A percentile compares a stretch with the other conserved stretches of the same genome.
Conservation (phyloP, 1,140 invertebrate genomes). For the Leucophenga varia region DNA sequence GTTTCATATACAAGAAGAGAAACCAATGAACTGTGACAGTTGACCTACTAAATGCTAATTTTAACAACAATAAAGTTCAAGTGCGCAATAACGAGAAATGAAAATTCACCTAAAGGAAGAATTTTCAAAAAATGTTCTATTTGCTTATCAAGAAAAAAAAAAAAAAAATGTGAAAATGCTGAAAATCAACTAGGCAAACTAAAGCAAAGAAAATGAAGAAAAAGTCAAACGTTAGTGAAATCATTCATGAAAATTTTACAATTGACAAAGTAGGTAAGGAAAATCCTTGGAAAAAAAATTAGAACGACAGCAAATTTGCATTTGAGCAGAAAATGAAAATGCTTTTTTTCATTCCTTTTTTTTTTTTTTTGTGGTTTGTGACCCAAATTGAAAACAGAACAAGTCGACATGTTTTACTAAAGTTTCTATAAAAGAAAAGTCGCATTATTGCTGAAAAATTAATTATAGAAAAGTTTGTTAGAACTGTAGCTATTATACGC, state of each 20-base stretch:
- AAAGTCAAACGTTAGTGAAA: conserved; percentile 47
- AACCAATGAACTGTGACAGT: no score
- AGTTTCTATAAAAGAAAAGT: neutral
- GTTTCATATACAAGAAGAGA: no score
- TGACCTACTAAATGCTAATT: conserved; percentile 52
- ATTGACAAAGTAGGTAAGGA: conserved; percentile 27
- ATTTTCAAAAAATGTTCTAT: conserved; percentile 16
- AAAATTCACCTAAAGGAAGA: conserved; percentile 14
- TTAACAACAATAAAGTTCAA: conserved; percentile 33
- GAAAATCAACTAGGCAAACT: conserved; percentile 5
- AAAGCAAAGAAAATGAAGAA: conserved; percentile 18
- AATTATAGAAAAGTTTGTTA: no score
- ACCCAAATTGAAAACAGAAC: no score
- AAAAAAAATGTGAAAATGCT: neutral
- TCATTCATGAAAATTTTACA: conserved; percentile 53
- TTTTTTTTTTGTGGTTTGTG: no score
- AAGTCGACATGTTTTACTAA: no score
- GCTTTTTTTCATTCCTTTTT: neutral
- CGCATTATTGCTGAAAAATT: no score
- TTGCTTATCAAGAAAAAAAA: neutral
- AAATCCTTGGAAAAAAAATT: conserved; percentile 37
- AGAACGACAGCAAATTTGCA: no score
- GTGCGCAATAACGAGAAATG: conserved; percentile 11
- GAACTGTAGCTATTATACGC: neutral
- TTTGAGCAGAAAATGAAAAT: no score